Percentiles rank a stretch among this genome's conserved stretches.
Conservation (phyloP, 2,113 vertebrate species). For the Callithrix jacchus region DNA sequence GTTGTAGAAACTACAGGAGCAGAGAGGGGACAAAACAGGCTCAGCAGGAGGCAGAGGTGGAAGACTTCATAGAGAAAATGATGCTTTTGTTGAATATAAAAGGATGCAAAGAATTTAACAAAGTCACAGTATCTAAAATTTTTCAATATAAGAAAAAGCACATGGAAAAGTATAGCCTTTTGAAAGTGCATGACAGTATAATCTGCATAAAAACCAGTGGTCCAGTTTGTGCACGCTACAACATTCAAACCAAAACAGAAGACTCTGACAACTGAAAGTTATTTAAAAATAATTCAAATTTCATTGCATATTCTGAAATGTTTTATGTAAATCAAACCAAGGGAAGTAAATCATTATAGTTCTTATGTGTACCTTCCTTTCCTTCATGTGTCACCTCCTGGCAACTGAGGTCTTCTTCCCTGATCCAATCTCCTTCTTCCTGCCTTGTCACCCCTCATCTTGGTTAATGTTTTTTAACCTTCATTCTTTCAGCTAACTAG, state of each 20-base stretch:
- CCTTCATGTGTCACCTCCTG: neutral
- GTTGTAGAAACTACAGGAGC: neutral
- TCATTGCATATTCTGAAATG: neutral
- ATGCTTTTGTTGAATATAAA: neutral
- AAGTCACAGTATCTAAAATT: neutral
- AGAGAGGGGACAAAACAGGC: neutral
- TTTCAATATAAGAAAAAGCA: neutral
- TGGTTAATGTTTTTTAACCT: neutral
- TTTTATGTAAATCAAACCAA: neutral
- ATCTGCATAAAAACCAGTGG: neutral
- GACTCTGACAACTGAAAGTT: neutral
- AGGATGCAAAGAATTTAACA: neutral
- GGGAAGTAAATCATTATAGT: neutral
- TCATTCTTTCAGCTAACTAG: neutral
- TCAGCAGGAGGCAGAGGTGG: neutral
- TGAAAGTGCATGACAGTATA: neutral
- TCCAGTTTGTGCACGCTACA: neutral
- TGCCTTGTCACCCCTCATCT: neutral
- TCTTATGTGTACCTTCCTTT: neutral
- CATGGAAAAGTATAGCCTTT: neutral
- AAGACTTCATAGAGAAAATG: neutral
- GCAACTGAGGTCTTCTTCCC: neutral
- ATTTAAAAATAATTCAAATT: neutral
- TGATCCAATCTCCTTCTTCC: neutral
- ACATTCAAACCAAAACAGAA: neutral